Conservation (phyloP, 2,888 invertebrate genomes). For the Deilephila porcellus region DNA sequence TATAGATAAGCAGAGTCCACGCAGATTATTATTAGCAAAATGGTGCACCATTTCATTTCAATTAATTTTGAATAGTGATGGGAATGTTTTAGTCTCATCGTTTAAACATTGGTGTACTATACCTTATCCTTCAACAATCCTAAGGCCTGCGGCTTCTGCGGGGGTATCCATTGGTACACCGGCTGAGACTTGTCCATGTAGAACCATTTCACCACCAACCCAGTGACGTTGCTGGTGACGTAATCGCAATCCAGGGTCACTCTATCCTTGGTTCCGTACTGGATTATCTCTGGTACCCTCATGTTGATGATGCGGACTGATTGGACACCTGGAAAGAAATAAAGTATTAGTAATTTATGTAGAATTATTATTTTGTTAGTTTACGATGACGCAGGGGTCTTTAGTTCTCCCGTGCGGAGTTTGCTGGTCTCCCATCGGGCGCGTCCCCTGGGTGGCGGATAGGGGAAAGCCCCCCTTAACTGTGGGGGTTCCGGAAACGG, state of each 20-base stretch:
- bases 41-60: too few relatives aligned
- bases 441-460: too few relatives aligned
- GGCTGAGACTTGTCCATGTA: constrained; percentile 86
- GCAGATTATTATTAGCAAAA: too few relatives aligned
- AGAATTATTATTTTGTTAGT: too few relatives aligned
- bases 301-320: constrained; percentile 86
- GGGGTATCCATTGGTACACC: constrained; percentile 93
- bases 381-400: too few relatives aligned
- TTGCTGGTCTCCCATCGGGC: too few relatives aligned
- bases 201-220: constrained; percentile 91
- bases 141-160: constrained; percentile 87
- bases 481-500: too few relatives aligned
- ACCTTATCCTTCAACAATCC: constrained; percentile 80
- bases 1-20: too few relatives aligned
- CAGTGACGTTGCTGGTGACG: constrained; percentile 86
- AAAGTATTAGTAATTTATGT: neutral
- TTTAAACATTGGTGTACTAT: constrained; percentile 17
- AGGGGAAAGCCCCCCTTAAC: too few relatives aligned
- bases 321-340: constrained; percentile 72
- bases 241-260: constrained; percentile 90
- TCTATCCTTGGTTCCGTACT: constrained; percentile 83
- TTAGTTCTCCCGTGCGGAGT: too few relatives aligned
- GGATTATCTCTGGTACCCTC: constrained; percentile 85
- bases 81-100: too few relatives aligned
- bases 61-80: too few relatives aligned